phyloP scores from a whole-genome alignment of 64 coral and sea anemone species.

The Acropora tenuis region DNA sequence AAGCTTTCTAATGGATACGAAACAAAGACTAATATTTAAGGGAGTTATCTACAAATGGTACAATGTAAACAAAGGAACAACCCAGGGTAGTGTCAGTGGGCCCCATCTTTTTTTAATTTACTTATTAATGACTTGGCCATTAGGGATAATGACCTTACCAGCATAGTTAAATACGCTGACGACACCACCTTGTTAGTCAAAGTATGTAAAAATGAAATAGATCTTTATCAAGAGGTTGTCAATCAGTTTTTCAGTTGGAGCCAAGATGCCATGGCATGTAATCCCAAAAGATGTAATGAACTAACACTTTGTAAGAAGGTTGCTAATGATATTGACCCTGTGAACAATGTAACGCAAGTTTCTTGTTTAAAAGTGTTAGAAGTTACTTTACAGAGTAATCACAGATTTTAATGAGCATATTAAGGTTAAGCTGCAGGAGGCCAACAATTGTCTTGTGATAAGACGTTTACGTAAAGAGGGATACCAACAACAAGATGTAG shows the following conservation, averaged over 20 bases:
- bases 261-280: not conserved
- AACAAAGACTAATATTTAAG: slow-evolving; percentile 36
- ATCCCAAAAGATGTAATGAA: not conserved
- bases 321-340: not conserved
- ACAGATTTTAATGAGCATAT: slow-evolving; percentile 36
- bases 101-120: no score
- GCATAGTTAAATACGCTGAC: no score
- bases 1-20: slow-evolving; percentile 37
- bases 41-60: slow-evolving; percentile 29
- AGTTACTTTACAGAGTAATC: slow-evolving; percentile 20
- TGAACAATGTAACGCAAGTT: slow-evolving; percentile 19
- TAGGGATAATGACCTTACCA: no score
- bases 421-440: slow-evolving; percentile 24
- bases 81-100: no score
- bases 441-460: slow-evolving; percentile 7
- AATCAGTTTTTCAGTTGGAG: no score
- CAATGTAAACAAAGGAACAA: not conserved
- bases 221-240: no score
- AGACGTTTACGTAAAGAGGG: not conserved
- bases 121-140: no score
- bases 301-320: not conserved
- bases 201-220: no score
- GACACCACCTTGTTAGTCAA: no score
- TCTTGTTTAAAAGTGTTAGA: slow-evolving; percentile 7
- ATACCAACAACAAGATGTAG: slow-evolving; percentile 9